Base-by-base conservation (phyloP, 2,797 vertebrate genomes). In the Coracias cyanogaster region DNA sequence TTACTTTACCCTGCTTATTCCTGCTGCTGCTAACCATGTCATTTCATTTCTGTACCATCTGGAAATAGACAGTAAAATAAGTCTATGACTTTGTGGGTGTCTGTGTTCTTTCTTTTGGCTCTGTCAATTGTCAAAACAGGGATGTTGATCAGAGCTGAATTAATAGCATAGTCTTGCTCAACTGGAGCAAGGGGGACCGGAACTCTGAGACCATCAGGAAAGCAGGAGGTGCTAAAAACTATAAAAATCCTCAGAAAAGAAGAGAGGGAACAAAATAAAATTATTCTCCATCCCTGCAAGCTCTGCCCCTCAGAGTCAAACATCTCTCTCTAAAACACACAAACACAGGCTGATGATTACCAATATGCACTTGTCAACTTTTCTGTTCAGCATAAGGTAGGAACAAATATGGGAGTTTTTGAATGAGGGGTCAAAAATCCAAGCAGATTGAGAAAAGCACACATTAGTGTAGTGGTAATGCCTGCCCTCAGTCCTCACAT, bases 291-390 rank as follows among this genome's bases (percentile, higher is more conserved):
- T 14, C 71, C n/a, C 35, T 77, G 58, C 28, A 49, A 86, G 7
- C 15, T 37, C 39, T 22, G 49, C 10, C 20, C 10, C 78, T 78
- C 71, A 73, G 80, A 84, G 86, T 87, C 82, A 81, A 73, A 85
- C 31, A 60, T 82, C 9, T 8, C 62, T 48, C 69, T 54, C 62
- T 82, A 26, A 67, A 70, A 66, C 39, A 87, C 55, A 43, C 21
- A 64, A 81, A 88, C 89, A 60, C 3, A 19, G 45, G 39, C 67
- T 67, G 41, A 85, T 92, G 5, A 0, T 52, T 87, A 87, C 7
- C 4, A 12, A 48, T 26, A 58, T 1, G 7, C 0, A 0, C 52
- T 80, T 5, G 2, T 48, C 60, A 67, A 64, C 45, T 64, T 46
- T 64, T 73, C 39, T 79, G 11, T n/a, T 89, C 1, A 2, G 6